Evolutionary conservation across 2,888 invertebrate genomes (phyloP).

Genomic region (Elegia similella): DNA sequence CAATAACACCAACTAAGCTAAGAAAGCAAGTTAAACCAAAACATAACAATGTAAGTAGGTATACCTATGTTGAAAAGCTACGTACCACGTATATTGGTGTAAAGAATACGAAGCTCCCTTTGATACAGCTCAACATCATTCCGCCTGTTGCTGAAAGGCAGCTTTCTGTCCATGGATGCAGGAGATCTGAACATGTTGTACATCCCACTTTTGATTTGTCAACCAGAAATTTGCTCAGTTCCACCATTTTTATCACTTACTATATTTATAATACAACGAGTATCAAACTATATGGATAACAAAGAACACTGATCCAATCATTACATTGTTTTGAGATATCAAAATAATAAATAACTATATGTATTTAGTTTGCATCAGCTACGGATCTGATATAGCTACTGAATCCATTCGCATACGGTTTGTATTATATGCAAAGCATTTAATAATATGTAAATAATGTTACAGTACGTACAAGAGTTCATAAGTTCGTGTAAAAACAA

Average conservation of each 20-base stretch:
- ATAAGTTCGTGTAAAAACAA: constrained; percentile 1
- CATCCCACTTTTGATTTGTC: constrained; percentile 34
- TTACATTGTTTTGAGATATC: background rate
- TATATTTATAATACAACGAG: too few species aligned
- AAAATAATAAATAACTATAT: background rate
- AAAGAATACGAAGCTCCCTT: constrained; percentile 51
- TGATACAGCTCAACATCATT: constrained; percentile 45
- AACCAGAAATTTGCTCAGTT: constrained; percentile 60
- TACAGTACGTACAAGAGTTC: background rate
- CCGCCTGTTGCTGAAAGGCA: constrained; percentile 46
- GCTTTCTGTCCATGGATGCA: constrained; percentile 63
- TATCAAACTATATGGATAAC: background rate
- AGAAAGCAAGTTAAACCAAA: background rate
- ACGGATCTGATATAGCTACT: background rate
- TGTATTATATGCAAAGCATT: constrained; percentile 9
- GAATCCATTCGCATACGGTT: background rate
- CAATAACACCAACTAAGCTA: background rate
- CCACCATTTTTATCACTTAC: constrained; percentile 52
- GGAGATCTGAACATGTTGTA: constrained; percentile 43
- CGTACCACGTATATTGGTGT: constrained; percentile 51
- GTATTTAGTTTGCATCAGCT: background rate
- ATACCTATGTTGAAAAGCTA: constrained; percentile 21
- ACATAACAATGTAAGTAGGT: background rate
- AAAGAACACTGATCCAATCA: background rate
- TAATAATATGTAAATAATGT: background rate